Evolutionary conservation across 2,888 invertebrate genomes (phyloP).

Genomic region (Drosophila dives): DNA sequence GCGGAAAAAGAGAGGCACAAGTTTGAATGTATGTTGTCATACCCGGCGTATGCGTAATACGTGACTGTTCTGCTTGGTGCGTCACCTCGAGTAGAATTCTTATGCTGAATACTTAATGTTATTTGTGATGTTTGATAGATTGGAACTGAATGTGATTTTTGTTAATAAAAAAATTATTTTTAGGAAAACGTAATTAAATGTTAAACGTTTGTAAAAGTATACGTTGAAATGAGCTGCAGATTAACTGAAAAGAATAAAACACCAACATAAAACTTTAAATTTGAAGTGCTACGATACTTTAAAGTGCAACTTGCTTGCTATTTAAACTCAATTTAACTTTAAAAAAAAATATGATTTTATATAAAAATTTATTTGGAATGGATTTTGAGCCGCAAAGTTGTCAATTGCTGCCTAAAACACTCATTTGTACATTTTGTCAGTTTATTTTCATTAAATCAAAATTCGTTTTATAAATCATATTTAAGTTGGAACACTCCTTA

Average conservation of each 20-base stretch:
- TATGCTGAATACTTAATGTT: constrained; percentile 12
- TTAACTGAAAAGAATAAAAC: background rate
- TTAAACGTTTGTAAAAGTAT: background rate
- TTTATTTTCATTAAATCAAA: background rate
- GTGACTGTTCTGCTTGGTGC: constrained; percentile 50
- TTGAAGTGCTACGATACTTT: background rate
- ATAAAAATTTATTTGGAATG: background rate
- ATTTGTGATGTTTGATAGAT: constrained; percentile 9
- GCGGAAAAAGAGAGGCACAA: constrained; percentile 39
- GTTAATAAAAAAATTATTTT: constrained; percentile 54
- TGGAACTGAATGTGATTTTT: constrained; percentile 15
- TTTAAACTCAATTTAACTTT: background rate
- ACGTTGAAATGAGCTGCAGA: background rate
- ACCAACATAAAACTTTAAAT: background rate
- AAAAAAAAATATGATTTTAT: background rate
- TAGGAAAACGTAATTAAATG: constrained; percentile 1
- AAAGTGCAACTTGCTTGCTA: background rate
- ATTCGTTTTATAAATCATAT: background rate
- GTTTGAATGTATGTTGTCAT: constrained; percentile 47
- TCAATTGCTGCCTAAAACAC: background rate
- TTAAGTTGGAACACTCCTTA: background rate
- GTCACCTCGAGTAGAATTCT: constrained; percentile 38
- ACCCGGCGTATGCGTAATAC: constrained; percentile 69
- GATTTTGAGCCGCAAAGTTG: background rate
- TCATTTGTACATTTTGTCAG: background rate